These are phyloP conservation scores for Gouania willdenowi DNA, from an alignment of 2,797 vertebrate genomes.

Conservation along the genomic window DNA sequence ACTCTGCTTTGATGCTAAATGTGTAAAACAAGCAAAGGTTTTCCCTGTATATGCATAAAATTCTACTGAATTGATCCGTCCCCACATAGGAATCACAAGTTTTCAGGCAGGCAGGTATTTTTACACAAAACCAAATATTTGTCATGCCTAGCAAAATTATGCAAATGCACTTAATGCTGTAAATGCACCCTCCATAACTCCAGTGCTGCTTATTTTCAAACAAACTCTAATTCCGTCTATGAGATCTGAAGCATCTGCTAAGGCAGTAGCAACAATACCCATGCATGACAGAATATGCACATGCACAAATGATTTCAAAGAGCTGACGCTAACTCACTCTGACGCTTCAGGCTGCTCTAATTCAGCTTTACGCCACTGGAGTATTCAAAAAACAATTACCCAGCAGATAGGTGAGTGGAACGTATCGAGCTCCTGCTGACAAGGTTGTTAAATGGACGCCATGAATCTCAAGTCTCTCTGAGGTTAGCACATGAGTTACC, in stretches of 20 bases:
- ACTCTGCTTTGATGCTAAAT: background rate
- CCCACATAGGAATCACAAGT: conserved; percentile 24
- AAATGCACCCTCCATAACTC: background rate
- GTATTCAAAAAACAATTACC: conserved; percentile 27
- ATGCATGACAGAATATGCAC: background rate
- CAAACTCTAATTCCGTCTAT: too few species aligned
- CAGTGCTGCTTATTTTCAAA: background rate
- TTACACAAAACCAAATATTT: conserved; percentile 45
- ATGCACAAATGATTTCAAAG: background rate
- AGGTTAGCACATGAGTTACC: conserved; percentile 50
- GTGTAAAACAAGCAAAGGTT: background rate
- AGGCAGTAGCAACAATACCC: background rate
- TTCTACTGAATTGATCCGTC: conserved; percentile 15
- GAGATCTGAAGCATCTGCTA: background rate
- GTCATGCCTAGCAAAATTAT: conserved; percentile 12
- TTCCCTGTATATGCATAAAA: conserved; percentile 7
- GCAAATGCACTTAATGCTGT: background rate
- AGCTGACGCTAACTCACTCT: background rate
- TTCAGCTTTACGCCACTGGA: conserved; percentile 14
- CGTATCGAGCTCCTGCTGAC: conserved; percentile 46
- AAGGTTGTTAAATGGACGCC: conserved; percentile 52
- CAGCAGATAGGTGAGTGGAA: conserved; percentile 25
- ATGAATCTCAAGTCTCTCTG: conserved; percentile 54
- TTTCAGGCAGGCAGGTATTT: conserved; percentile 8
- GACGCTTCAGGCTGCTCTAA: background rate